phyloP scores from a whole-genome alignment of 92 coral and sea anemone genomes.

The Palythoa caribaeorum region DNA sequence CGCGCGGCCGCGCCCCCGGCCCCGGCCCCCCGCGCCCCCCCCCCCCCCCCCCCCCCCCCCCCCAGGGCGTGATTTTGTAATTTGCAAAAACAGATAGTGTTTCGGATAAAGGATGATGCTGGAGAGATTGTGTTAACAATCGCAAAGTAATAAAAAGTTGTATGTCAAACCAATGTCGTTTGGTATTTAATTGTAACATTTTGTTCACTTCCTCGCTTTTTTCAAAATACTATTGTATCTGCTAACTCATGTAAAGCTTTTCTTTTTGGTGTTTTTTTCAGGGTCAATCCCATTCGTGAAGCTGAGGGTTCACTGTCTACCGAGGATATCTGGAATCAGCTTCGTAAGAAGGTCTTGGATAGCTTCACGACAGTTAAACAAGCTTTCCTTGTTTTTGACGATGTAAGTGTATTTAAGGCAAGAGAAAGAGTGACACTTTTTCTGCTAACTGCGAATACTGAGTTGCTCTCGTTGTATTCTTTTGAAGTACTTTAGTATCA shows the following conservation, averaged over 20 bases:
- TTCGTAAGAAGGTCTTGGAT: constrained; percentile 84
- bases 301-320: constrained; percentile 83
- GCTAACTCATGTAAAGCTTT: background rate
- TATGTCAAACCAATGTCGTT: background rate
- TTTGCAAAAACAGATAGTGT: background rate
- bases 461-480: no score
- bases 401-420: constrained; percentile 70
- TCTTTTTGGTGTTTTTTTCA: background rate
- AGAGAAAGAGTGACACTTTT: no score
- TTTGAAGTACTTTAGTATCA: no score
- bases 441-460: no score
- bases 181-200: background rate
- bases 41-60: no score
- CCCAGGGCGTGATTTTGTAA: no score
- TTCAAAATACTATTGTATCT: no score
- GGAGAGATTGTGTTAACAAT: background rate
- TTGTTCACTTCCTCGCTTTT: background rate
- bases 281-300: constrained; percentile 86
- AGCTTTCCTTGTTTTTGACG: constrained; percentile 99
- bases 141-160: no score
- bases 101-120: background rate
- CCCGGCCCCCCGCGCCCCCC: no score
- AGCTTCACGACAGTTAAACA: constrained; percentile 92
- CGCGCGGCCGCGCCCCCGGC: no score
- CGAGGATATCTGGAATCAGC: constrained; percentile 90